Evolutionary conservation across 2,113 vertebrate species (phyloP).

Genomic region (Solea solea): DNA sequence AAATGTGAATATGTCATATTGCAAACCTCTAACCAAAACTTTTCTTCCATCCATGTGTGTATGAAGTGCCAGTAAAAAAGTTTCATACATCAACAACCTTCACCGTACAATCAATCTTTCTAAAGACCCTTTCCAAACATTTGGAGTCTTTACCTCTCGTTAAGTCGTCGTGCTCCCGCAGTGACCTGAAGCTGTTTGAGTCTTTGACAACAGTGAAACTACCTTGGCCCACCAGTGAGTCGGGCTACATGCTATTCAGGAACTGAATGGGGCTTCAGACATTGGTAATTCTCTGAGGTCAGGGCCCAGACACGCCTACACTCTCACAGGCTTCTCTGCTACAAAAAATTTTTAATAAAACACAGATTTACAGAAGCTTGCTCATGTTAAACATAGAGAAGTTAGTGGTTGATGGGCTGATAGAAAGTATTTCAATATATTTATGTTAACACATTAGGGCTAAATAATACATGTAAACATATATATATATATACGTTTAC

Average conservation of each 20-base stretch:
- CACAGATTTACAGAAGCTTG: slow-evolving; percentile 48
- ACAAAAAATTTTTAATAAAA: slow-evolving; percentile 47
- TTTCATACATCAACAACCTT: slow-evolving; percentile 14
- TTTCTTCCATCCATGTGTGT: too few relatives aligned
- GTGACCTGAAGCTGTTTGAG: slow-evolving; percentile 56
- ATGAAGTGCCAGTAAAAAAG: background rate
- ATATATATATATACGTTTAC: background rate
- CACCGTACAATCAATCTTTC: slow-evolving; percentile 9
- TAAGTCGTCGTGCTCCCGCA: slow-evolving; percentile 32
- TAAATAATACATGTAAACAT: too few relatives aligned
- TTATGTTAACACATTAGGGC: too few relatives aligned
- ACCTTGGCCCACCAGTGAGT: slow-evolving; percentile 47
- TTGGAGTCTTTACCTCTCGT: slow-evolving; percentile 10
- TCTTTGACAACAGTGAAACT: slow-evolving; percentile 49
- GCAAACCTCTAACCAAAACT: too few relatives aligned
- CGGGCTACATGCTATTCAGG: slow-evolving; percentile 38
- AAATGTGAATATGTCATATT: too few relatives aligned
- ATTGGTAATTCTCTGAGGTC: slow-evolving; percentile 71
- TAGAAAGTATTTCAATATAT: background rate
- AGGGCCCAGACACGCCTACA: slow-evolving; percentile 69
- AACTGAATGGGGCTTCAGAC: slow-evolving; percentile 68
- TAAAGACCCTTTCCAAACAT: slow-evolving; percentile 33
- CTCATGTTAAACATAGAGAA: slow-evolving; percentile 43
- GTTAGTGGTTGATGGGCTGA: slow-evolving; percentile 33
- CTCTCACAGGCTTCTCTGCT: slow-evolving; percentile 61